These are phyloP conservation scores for Papilio xuthus DNA, from an alignment of 1,140 invertebrate species.

Conservation along the genomic window DNA sequence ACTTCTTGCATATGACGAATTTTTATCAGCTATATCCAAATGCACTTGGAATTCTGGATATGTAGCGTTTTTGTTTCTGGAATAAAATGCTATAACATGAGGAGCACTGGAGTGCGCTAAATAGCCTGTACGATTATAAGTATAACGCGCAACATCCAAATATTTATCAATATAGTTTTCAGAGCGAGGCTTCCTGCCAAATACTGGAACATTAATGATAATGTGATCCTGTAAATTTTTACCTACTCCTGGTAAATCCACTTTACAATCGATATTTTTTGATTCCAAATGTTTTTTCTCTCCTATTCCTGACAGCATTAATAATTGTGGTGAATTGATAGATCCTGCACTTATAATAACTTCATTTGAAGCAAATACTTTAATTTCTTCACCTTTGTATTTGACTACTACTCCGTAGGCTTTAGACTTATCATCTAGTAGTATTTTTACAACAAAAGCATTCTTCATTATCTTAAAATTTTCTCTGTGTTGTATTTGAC, in stretches of 20 bases:
- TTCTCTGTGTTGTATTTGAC: conserved; percentile 74
- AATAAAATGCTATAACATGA: conserved; percentile 64
- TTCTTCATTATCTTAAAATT: conserved; percentile 86
- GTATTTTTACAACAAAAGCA: conserved; percentile 74
- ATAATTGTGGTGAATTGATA: conserved; percentile 76
- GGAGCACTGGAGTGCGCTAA: conserved; percentile 51
- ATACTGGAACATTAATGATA: conserved; percentile 47
- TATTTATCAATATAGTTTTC: conserved; percentile 38
- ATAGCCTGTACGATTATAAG: conserved; percentile 60
- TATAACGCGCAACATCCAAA: conserved; percentile 58
- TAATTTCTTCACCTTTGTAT: conserved; percentile 44
- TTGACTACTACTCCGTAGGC: conserved; percentile 61
- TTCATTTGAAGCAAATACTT: conserved; percentile 70
- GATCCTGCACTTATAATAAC: conserved; percentile 77
- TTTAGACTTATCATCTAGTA: conserved; percentile 47
- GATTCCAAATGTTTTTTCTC: conserved; percentile 57
- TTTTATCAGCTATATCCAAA: conserved; percentile 50
- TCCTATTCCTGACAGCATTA: conserved; percentile 69
- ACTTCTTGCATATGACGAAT: conserved; percentile 40
- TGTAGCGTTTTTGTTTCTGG: conserved; percentile 42
- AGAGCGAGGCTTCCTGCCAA: conserved; percentile 39
- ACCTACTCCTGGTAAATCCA: conserved; percentile 84
- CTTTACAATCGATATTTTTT: conserved; percentile 69
- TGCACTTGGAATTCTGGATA: conserved; percentile 70
- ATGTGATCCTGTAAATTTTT: conserved; percentile 85